Evolutionary conservation across 2,888 invertebrate species (phyloP).

Genomic region (Athetis lepigone): DNA sequence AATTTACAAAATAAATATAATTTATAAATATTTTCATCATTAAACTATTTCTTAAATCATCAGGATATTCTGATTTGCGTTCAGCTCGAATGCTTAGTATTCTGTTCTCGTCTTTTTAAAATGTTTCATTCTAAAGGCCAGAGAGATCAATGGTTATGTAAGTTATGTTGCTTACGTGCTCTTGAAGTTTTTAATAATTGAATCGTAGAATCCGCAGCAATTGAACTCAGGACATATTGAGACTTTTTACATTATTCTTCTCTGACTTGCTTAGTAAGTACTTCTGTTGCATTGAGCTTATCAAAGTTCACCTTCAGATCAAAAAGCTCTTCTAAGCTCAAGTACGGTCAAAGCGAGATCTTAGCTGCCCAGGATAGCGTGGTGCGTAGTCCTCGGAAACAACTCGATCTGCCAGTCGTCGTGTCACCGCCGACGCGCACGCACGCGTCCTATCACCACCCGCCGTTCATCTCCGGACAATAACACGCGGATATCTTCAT

Average conservation of each 20-base stretch:
- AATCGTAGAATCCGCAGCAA: not conserved
- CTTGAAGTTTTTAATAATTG: not conserved
- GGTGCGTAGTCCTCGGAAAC: constrained; percentile 65
- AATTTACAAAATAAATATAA: too few relatives aligned
- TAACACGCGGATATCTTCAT: constrained; percentile 58
- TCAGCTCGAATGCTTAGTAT: not conserved
- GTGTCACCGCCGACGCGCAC: constrained; percentile 68
- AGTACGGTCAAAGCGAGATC: constrained; percentile 40
- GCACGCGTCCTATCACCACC: constrained; percentile 55
- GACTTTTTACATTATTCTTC: not conserved
- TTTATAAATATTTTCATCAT: not conserved
- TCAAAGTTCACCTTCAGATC: not conserved
- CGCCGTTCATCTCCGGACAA: constrained; percentile 28
- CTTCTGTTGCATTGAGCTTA: not conserved
- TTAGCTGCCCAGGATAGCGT: constrained; percentile 64
- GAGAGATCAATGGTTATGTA: not conserved
- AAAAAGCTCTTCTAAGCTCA: constrained; percentile 25
- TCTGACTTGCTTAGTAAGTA: not conserved
- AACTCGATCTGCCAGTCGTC: constrained; percentile 71
- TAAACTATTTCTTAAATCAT: not conserved
- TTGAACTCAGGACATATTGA: not conserved
- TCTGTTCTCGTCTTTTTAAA: not conserved
- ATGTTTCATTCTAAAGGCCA: constrained; percentile 13
- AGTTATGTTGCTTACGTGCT: not conserved
- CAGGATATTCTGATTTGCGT: not conserved